Conservation (phyloP, 2,113 vertebrate species). For the Gallinago paraguaiae region DNA sequence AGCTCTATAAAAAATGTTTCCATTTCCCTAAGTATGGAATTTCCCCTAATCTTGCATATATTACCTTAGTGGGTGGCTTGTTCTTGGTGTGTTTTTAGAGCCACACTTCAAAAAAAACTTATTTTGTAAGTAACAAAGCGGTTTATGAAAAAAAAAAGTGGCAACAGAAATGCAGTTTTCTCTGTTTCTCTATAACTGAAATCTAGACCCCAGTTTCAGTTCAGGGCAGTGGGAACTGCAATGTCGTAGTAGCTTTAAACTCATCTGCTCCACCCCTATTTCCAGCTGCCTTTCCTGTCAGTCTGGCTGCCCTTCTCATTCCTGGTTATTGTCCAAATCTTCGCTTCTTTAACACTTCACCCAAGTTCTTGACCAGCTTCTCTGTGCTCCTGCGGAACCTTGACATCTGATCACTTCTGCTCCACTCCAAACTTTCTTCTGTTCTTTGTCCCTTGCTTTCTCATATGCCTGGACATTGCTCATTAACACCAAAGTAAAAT, state of each 20-base stretch:
- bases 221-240: not conserved
- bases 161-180: not conserved
- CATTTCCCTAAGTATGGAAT: not conserved
- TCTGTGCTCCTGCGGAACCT: not conserved
- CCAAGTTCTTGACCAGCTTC: not conserved
- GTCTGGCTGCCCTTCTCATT: not conserved
- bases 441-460: not conserved
- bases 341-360: not conserved
- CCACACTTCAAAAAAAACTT: not conserved
- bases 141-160: not conserved
- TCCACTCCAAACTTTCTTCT: not conserved
- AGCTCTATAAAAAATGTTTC: not conserved
- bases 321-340: not conserved
- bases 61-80: not conserved
- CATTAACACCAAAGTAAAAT: too few relatives aligned
- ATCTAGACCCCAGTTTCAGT: not conserved
- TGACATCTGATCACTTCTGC: not conserved
- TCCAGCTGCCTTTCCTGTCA: not conserved
- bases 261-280: not conserved
- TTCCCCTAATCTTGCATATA: not conserved
- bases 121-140: not conserved
- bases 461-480: rapidly evolving
- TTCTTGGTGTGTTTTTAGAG: not conserved
- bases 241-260: not conserved
- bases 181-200: not conserved